A percentile compares a stretch with the other conserved stretches of the same genome.
These are phyloP conservation scores for Chionoecetes opilio DNA, from an alignment of 1,140 invertebrate species.

Conservation along the genomic window DNA sequence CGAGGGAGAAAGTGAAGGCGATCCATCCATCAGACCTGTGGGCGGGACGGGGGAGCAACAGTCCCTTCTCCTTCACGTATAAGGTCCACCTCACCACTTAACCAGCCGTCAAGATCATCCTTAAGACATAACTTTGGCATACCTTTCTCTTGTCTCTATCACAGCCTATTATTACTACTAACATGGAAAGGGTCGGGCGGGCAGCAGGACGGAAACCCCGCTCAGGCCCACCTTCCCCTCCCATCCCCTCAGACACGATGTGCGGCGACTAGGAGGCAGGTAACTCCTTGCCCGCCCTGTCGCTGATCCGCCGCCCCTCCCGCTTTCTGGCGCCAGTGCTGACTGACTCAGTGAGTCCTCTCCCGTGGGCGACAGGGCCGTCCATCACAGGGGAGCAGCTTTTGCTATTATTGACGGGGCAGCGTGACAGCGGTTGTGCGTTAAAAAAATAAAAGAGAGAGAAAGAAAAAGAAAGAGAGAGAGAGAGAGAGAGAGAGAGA, in stretches of 20 bases:
- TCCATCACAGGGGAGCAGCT: not conserved
- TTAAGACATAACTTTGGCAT: not conserved
- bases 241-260: not conserved
- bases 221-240: not conserved
- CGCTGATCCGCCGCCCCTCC: not conserved
- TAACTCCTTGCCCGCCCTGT: not conserved
- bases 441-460: too few relatives aligned
- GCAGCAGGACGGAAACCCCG: not conserved
- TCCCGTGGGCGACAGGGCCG: not conserved
- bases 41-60: not conserved
- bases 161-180: conserved; percentile 19
- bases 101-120: not conserved
- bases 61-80: not conserved
- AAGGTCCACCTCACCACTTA: not conserved
- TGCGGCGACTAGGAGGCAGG: not conserved
- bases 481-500: not conserved
- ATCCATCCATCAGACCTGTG: conserved; percentile 6
- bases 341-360: too few relatives aligned
- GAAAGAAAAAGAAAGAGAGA: not conserved
- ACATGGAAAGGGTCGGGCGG: conserved; percentile 9
- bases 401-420: not conserved
- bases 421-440: not conserved
- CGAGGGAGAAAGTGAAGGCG: conserved; percentile 1
- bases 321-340: conserved; percentile 1
- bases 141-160: conserved; percentile 9